These are phyloP conservation scores for Diadumene lineata DNA, from an alignment of 92 coral and sea anemone species.

Conservation along the genomic window DNA sequence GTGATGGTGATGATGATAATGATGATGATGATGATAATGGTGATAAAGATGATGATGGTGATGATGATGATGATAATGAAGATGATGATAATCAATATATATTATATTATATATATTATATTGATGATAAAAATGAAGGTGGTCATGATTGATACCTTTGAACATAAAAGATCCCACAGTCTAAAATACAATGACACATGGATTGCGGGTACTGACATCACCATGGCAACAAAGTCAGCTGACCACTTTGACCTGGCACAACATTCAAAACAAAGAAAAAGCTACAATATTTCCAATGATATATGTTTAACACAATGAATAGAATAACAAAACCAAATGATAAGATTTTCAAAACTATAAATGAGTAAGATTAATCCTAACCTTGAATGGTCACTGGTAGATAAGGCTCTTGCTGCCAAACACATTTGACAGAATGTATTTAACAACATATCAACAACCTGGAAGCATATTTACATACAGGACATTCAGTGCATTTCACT, in stretches of 20 bases:
- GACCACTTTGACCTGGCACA: conserved; percentile 59
- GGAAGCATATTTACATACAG: too few species aligned
- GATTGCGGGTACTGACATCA: conserved; percentile 49
- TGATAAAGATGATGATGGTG: not conserved
- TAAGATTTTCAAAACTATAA: too few species aligned
- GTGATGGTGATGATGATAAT: not conserved
- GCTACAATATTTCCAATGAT: too few species aligned
- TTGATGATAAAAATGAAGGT: not conserved
- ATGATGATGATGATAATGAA: not conserved
- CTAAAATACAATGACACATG: conserved; percentile 50
- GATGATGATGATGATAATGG: not conserved
- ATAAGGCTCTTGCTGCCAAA: conserved; percentile 39
- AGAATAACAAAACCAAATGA: too few species aligned
- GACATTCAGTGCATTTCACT: too few species aligned
- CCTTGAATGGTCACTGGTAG: conserved; percentile 18
- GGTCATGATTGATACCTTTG: conserved; percentile 36
- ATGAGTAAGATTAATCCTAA: too few species aligned
- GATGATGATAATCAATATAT: not conserved
- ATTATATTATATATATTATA: too few species aligned
- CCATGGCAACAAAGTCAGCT: conserved; percentile 60
- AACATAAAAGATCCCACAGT: conserved; percentile 65
- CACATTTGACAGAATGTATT: conserved; percentile 67
- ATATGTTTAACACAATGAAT: too few species aligned
- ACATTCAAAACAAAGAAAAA: too few species aligned
- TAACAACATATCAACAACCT: conserved; percentile 56